phyloP scores from a whole-genome alignment of 2,113 vertebrate genomes.

The Sylvilagus bachmani region DNA sequence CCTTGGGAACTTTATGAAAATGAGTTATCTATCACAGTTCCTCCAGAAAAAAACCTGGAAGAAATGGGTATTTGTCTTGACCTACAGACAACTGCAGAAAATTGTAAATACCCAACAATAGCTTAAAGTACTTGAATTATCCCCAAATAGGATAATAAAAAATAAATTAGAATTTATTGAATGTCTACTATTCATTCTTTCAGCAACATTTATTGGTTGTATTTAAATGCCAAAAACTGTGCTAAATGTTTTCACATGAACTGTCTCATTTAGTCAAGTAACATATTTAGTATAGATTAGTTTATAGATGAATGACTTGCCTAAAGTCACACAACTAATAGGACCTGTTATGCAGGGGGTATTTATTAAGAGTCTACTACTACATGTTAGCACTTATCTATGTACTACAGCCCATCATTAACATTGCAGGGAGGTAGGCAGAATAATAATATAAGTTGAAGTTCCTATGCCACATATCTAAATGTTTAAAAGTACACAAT shows the following conservation, averaged over 20 bases:
- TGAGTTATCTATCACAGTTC: slow-evolving; percentile 51
- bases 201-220: slow-evolving; percentile 58
- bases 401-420: not conserved
- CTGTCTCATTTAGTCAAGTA: slow-evolving; percentile 26
- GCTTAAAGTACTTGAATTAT: slow-evolving; percentile 52
- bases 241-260: slow-evolving; percentile 14
- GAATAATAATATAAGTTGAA: not conserved
- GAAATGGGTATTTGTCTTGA: slow-evolving; percentile 22
- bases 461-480: not conserved
- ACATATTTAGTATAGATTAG: slow-evolving; percentile 39
- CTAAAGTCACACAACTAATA: not conserved
- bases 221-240: slow-evolving; percentile 40
- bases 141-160: slow-evolving; percentile 53
- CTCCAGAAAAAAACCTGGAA: slow-evolving; percentile 55
- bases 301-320: not conserved
- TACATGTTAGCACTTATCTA: not conserved
- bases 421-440: not conserved
- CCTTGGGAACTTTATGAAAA: slow-evolving; percentile 64
- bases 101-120: slow-evolving; percentile 40
- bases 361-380: not conserved
- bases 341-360: slow-evolving; percentile 1
- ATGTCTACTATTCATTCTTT: slow-evolving; percentile 61
- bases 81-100: slow-evolving; percentile 53
- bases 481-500: slow-evolving; percentile 50
- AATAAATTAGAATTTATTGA: slow-evolving; percentile 52